These are phyloP conservation scores for Folsomia candida DNA, from an alignment of 2,888 invertebrate genomes.

Conservation along the genomic window DNA sequence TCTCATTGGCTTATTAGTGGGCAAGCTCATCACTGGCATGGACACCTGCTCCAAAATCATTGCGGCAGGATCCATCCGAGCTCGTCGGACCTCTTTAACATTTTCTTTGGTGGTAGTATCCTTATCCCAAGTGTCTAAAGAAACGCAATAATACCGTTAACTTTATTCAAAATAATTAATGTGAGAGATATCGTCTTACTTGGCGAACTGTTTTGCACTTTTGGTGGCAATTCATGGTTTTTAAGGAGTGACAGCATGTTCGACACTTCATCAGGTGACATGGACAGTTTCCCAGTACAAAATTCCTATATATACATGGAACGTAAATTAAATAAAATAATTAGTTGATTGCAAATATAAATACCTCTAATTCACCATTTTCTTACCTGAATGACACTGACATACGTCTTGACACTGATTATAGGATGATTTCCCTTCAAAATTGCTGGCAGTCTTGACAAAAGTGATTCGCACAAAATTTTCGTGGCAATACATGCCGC, in stretches of 20 bases:
- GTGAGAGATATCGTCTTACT: slow-evolving; percentile 26
- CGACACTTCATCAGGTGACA: slow-evolving; percentile 46
- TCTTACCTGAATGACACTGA: slow-evolving; percentile 47
- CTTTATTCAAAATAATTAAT: background rate
- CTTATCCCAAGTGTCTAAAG: slow-evolving; percentile 48
- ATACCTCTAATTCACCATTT: background rate
- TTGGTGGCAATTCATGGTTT: slow-evolving; percentile 45
- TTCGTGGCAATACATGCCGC: slow-evolving; percentile 45
- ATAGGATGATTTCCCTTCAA: slow-evolving; percentile 45
- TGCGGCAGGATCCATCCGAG: slow-evolving; percentile 48
- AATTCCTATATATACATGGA: slow-evolving; percentile 48
- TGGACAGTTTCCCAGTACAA: slow-evolving; percentile 42
- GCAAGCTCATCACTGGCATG: slow-evolving; percentile 47
- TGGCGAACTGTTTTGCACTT: slow-evolving; percentile 46
- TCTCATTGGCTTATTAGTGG: slow-evolving; percentile 41
- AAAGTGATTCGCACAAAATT: slow-evolving; percentile 45
- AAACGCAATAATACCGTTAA: background rate
- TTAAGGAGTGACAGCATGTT: slow-evolving; percentile 46
- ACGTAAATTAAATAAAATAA: background rate
- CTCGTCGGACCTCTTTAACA: slow-evolving; percentile 47
- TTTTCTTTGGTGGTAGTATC: slow-evolving; percentile 43
- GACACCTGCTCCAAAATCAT: slow-evolving; percentile 49
- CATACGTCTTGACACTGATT: slow-evolving; percentile 44
- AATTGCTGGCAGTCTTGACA: slow-evolving; percentile 41
- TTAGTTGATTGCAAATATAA: background rate